Base-by-base conservation (phyloP, 2,113 vertebrate species). In the Sialia sialis region DNA sequence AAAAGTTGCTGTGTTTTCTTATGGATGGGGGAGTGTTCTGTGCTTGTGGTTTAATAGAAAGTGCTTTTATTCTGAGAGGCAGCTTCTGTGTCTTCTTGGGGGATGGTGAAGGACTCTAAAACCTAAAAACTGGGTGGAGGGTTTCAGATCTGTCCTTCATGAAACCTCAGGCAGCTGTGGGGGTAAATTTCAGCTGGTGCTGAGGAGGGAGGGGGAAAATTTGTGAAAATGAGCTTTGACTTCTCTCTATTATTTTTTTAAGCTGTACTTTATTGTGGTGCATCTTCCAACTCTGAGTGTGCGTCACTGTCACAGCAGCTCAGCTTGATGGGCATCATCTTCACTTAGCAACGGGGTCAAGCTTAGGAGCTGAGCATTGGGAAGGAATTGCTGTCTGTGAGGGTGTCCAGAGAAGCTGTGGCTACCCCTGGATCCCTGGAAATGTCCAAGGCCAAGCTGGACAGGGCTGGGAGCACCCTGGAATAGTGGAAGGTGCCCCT, bases 391-490 rank as follows among this genome's bases (percentile, higher is more conserved):
- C 16, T 66, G 1, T 1, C 29, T 59, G 2, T 1, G 68, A 39
- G 19, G 13, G 16, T 73, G 68, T 21, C 30, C 17, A 29, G 67
- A 66, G 85, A 0, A 59, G 32, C 59, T 81, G 51, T 23, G 32
- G 51, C 22, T 66, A 59, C 16, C 16, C n/a, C 60, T 55, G 58
- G 18, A 74, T 74, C n/a, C 27, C 44, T 81, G 77, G 9, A 0
- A 21, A 9, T 39, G 32, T 0, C n/a, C 52, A 10, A 15, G 38
- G n/a, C 16, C 38, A 30, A n/a, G 23, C 0, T 81, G 52, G 30
- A 30, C 0, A 0, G 20, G 21, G 4, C 41, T 64, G 27, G 17
- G 32, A 59, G 27, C 27, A 39, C 0, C 16, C 29, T 82, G 52
- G 54, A 13, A 0, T 0, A 3, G 19, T 52, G 44, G 29, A 5